phyloP scores from a whole-genome alignment of 2,888 invertebrate species.

The Xestobium rufovillosum region DNA sequence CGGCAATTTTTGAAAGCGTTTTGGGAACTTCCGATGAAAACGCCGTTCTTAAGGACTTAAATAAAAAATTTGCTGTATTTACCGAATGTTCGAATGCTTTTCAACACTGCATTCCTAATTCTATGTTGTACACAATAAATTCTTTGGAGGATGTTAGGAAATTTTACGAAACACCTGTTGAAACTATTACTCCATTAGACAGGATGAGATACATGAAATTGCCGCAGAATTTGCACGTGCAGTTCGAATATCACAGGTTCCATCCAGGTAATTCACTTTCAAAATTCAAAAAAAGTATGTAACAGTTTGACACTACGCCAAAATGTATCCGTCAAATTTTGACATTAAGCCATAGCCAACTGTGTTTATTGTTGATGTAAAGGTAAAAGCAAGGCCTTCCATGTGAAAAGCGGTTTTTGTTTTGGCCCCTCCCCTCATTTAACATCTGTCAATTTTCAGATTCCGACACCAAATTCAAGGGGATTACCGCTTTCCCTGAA shows the following conservation, averaged over 20 bases:
- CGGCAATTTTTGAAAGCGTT: constrained; percentile 49
- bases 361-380: no score
- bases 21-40: constrained; percentile 45
- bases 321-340: no score
- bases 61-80: constrained; percentile 61
- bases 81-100: constrained; percentile 63
- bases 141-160: constrained; percentile 64
- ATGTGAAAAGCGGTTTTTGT: constrained; percentile 12
- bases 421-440: no score
- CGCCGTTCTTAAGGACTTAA: constrained; percentile 43
- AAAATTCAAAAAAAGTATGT: not conserved
- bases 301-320: not conserved
- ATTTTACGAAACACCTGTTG: constrained; percentile 68
- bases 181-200: constrained; percentile 66
- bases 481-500: constrained; percentile 76
- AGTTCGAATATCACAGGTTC: constrained; percentile 73
- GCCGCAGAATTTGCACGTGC: constrained; percentile 82
- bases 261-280: constrained; percentile 57
- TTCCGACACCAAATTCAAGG: constrained; percentile 63
- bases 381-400: no score
- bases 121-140: constrained; percentile 64
- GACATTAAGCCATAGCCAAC: no score
- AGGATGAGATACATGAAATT: constrained; percentile 61
- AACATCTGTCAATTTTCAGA: constrained; percentile 41
- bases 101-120: constrained; percentile 74